A percentile compares a stretch with the other conserved stretches of the same genome.
These are phyloP conservation scores for Drosophila tropicalis DNA, from an alignment of 1,140 invertebrate genomes.

Conservation along the genomic window DNA sequence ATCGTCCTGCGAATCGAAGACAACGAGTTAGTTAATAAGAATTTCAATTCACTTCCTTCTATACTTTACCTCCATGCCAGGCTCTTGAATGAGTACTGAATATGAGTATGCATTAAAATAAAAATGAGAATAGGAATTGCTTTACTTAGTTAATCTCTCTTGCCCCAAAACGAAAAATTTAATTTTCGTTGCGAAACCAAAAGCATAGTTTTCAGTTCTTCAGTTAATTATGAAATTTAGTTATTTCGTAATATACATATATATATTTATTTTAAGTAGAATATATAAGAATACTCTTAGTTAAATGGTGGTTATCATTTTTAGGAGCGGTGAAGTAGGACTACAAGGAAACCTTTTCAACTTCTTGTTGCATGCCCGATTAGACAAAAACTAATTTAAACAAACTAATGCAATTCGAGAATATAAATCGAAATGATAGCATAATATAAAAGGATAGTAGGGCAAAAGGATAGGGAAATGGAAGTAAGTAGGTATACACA, in stretches of 20 bases:
- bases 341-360: constrained; percentile 23
- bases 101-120: constrained; percentile 69
- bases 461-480: no score
- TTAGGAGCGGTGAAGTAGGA: constrained; percentile 28
- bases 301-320: constrained; percentile 17
- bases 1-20: constrained; percentile 65
- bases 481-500: no score
- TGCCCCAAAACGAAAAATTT: background rate
- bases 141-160: constrained; percentile 42
- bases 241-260: background rate
- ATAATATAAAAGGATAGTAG: background rate
- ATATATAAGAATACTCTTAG: constrained; percentile 1
- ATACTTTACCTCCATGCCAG: constrained; percentile 78
- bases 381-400: constrained; percentile 13
- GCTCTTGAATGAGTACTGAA: constrained; percentile 81
- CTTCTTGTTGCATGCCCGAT: constrained; percentile 15
- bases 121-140: constrained; percentile 51
- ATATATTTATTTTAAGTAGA: background rate
- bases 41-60: background rate
- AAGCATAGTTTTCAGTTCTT: background rate
- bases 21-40: background rate
- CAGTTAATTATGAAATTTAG: background rate
- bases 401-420: constrained; percentile 1
- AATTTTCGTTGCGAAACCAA: background rate
- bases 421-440: background rate